Base-by-base conservation (phyloP, 2,888 invertebrate genomes). In the Bombylius major region DNA sequence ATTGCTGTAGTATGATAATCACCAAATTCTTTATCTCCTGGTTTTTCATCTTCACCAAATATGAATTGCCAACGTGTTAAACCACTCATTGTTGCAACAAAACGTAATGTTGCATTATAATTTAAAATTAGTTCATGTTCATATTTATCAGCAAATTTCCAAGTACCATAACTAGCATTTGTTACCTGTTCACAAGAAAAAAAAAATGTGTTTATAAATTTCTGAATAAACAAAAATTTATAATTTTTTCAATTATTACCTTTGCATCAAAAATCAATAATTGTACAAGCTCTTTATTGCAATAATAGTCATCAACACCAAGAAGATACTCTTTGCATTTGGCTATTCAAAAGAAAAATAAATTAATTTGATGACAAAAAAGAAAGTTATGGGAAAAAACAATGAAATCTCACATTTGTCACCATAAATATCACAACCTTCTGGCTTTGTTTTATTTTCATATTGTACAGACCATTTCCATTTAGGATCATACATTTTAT, bases 21-120 rank as follows among this genome's bases (percentile, higher is more conserved):
- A 11, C 89, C 89, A 66, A 91, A 91, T 60, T 84, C 83, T 23
- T 82, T 66, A 64, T 73, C 73, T 33, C 69, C 70, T 32, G 74
- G 75, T 11, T 75, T 71, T 59, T 75, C 76, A 31, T 79, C 80
- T 64, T 82, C 83, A 23, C 78, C 81, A 56, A 77, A 78, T 49
- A 86, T 80, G 62, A 86, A 84, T 69, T 91, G 87, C 91, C 93
- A 93, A 54, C 92, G 78, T 0, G 92, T 91, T 1, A 94, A 74
- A 0, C 94, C 94, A 66, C 91, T 91, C 71, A 92, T 87, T 0
- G 94, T 93, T 0, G 91, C 87, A 33, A 92, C 84, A 69, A 90
- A 93, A 49, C 90, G 79, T 23, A 90, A 74, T 47, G 83, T 84
- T 5, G 87, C 86, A 60, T 86, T 84, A 65, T 88, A 91, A 48